phyloP scores from a whole-genome alignment of 1,140 invertebrate genomes.

The Coelopa frigida region DNA sequence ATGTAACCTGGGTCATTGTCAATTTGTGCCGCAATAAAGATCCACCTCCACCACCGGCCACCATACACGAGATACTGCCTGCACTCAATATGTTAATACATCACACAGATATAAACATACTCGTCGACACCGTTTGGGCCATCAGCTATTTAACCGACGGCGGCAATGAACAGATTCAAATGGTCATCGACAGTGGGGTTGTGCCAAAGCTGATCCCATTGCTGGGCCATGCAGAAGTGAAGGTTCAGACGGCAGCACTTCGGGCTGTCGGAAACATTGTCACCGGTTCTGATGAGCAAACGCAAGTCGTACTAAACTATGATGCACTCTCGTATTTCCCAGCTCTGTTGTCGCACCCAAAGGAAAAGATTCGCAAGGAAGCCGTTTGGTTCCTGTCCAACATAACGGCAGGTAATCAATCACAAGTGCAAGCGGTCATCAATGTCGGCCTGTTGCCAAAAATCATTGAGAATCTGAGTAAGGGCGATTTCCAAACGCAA shows the following conservation, averaged over 20 bases:
- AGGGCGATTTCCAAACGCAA: constrained; percentile 98
- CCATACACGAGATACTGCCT: constrained; percentile 89
- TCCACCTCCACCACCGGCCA: constrained; percentile 76
- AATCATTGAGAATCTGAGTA: constrained; percentile 86
- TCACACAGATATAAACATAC: constrained; percentile 92
- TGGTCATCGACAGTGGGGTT: constrained; percentile 95
- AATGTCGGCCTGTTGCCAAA: constrained; percentile 89
- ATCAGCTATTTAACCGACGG: constrained; percentile 97
- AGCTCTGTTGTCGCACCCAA: constrained; percentile 76
- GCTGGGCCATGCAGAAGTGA: constrained; percentile 91
- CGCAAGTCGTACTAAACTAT: constrained; percentile 88
- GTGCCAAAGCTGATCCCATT: constrained; percentile 92
- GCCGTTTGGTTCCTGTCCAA: constrained; percentile 99
- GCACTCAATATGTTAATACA: constrained; percentile 90
- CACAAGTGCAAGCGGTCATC: constrained; percentile 95
- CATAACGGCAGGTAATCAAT: constrained; percentile 95
- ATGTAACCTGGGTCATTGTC: constrained; percentile 98
- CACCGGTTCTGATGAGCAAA: constrained; percentile 97
- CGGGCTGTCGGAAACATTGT: constrained; percentile 98
- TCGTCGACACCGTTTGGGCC: constrained; percentile 99
- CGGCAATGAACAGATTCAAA: constrained; percentile 97
- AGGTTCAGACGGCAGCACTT: constrained; percentile 95
- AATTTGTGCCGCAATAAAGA: constrained; percentile 96
- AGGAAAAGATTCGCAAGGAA: constrained; percentile 77
- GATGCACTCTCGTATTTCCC: constrained; percentile 90